Conservation (phyloP, 2,113 vertebrate genomes). For the Lasiurus borealis region DNA sequence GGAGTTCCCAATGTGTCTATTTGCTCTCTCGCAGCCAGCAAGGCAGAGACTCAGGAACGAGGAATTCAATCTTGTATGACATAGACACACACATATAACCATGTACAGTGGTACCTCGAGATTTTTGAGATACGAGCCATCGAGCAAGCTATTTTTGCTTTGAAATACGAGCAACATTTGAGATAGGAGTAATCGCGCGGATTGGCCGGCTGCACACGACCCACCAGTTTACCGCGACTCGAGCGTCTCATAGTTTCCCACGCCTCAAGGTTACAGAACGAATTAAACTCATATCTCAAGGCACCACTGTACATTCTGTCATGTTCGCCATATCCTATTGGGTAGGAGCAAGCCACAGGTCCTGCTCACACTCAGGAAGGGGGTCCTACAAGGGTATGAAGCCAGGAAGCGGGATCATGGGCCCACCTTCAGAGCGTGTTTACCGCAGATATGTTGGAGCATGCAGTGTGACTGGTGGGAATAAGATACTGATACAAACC, state of each 20-base stretch:
- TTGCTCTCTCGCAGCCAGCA: neutral
- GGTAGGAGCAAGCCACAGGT: neutral
- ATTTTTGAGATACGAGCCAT: too few relatives aligned
- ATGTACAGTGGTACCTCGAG: too few relatives aligned
- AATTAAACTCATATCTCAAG: too few relatives aligned
- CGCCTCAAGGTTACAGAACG: too few relatives aligned
- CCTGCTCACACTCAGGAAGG: neutral
- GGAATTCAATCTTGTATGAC: neutral
- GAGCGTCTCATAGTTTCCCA: too few relatives aligned
- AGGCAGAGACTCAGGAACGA: neutral
- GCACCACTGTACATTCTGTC: neutral
- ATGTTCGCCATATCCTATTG: neutral
- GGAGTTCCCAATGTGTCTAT: neutral
- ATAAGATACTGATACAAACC: neutral
- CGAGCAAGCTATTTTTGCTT: too few relatives aligned
- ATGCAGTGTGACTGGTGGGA: neutral
- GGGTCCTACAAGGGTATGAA: neutral
- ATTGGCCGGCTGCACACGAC: too few relatives aligned
- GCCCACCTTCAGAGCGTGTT: neutral
- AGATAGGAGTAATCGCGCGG: too few relatives aligned
- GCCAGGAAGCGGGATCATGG: neutral
- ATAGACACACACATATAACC: neutral
- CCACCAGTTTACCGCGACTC: too few relatives aligned
- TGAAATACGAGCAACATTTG: too few relatives aligned
- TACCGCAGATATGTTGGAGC: neutral